Evolutionary conservation across 1,140 invertebrate genomes (phyloP).

Genomic region (Meteorus sp.): DNA sequence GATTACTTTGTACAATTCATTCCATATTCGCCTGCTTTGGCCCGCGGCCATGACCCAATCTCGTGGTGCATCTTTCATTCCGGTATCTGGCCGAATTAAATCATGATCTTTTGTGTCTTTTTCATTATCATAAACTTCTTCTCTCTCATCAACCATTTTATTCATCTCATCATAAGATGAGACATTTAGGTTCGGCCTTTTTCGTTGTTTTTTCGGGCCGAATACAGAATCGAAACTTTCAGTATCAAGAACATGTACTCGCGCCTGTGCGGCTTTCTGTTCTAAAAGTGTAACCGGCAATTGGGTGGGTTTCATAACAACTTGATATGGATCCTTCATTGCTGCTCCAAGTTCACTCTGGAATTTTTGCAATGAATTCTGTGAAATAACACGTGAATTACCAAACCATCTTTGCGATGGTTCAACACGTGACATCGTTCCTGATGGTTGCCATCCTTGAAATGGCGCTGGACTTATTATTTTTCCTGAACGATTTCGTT

Average conservation of each 20-base stretch:
- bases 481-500: conserved; percentile 87
- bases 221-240: conserved; percentile 94
- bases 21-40: conserved; percentile 97
- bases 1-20: conserved; percentile 98
- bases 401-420: conserved; percentile 99
- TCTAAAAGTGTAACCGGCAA: conserved; percentile 93
- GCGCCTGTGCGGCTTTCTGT: conserved; percentile 86
- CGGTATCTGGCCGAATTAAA: conserved; percentile 78
- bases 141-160: conserved; percentile 69
- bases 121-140: conserved; percentile 75
- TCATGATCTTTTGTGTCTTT: conserved; percentile 78
- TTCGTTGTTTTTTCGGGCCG: conserved; percentile 91
- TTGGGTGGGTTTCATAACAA: conserved; percentile 95
- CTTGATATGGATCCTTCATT: conserved; percentile 94
- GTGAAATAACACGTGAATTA: conserved; percentile 88
- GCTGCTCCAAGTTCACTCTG: conserved; percentile 94
- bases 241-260: conserved; percentile 94
- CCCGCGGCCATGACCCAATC: conserved; percentile 91
- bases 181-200: conserved; percentile 83
- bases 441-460: conserved; percentile 85
- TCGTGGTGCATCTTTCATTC: conserved; percentile 72
- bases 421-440: conserved; percentile 90
- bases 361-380: conserved; percentile 94
- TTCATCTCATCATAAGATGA: conserved; percentile 73
- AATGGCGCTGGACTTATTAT: conserved; percentile 94